Evolutionary conservation across 2,113 vertebrate species (phyloP).

Genomic region (Rhinichthys klamathensis): DNA sequence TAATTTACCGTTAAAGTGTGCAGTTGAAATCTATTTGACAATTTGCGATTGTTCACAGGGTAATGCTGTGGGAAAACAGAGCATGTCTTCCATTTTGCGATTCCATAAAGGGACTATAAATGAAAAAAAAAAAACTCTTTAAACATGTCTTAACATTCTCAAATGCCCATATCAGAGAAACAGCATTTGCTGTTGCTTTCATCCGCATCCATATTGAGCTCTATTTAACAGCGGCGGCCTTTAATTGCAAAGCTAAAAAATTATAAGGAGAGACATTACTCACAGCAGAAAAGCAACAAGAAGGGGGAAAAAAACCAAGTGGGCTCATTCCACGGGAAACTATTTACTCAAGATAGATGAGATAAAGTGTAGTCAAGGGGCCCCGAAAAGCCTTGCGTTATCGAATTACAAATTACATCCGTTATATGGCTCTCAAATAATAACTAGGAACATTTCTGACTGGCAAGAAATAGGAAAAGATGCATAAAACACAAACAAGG

Average conservation of each 20-base stretch:
- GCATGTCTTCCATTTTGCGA: constrained; percentile 33
- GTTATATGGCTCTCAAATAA: constrained; percentile 44
- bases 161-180: constrained; percentile 31
- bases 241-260: constrained; percentile 41
- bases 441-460: constrained; percentile 44
- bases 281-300: not conserved
- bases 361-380: constrained; percentile 14
- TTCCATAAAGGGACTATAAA: constrained; percentile 38
- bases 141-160: constrained; percentile 44
- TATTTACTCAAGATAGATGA: constrained; percentile 31
- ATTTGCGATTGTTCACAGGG: not conserved
- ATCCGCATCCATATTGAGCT: constrained; percentile 23
- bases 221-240: constrained; percentile 24
- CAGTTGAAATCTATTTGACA: constrained; percentile 32
- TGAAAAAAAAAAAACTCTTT: constrained; percentile 34
- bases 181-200: constrained; percentile 26
- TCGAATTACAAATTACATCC: constrained; percentile 52
- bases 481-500: constrained; percentile 43
- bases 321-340: constrained; percentile 15
- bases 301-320: not conserved
- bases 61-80: constrained; percentile 24
- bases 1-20: constrained; percentile 15
- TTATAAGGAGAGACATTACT: constrained; percentile 12
- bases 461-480: not conserved
- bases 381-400: constrained; percentile 30